phyloP scores from a whole-genome alignment of 2,888 invertebrate genomes.

The Agriopis marginaria region DNA sequence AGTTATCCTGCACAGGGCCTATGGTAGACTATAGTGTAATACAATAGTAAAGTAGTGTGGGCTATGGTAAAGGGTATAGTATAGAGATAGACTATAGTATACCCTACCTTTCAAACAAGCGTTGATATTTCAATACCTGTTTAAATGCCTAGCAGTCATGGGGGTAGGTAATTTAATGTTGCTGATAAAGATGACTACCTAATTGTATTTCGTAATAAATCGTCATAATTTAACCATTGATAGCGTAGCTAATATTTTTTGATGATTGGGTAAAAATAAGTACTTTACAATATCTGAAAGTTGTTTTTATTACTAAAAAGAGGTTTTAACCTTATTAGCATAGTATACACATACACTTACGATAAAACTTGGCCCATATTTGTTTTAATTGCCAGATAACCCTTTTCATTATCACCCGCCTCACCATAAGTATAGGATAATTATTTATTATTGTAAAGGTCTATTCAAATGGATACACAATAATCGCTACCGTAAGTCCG shows the following conservation, averaged over 20 bases:
- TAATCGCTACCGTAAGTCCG: neutral
- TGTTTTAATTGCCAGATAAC: neutral
- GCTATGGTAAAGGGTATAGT: too few species aligned
- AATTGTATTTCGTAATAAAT: neutral
- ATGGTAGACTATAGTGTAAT: too few species aligned
- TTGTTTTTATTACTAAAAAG: slow-evolving; percentile 9
- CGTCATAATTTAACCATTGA: neutral
- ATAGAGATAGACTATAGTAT: too few species aligned
- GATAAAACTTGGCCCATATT: slow-evolving; percentile 9
- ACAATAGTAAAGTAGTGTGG: too few species aligned
- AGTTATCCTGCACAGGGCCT: too few species aligned
- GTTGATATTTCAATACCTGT: too few species aligned
- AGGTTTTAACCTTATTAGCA: slow-evolving; percentile 8
- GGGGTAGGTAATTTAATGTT: too few species aligned
- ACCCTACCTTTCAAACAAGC: too few species aligned
- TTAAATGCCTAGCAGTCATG: too few species aligned
- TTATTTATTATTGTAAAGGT: neutral
- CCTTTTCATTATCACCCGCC: neutral
- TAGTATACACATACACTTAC: slow-evolving; percentile 11
- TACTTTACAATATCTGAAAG: neutral
- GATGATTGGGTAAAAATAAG: neutral
- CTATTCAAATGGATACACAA: neutral
- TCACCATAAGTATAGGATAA: slow-evolving; percentile 2
- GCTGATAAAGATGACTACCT: too few species aligned
- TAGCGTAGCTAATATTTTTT: neutral